A percentile compares a stretch with the other conserved stretches of the same genome.
phyloP scores from a whole-genome alignment of 2,888 invertebrate species.

The Tachina fera region DNA sequence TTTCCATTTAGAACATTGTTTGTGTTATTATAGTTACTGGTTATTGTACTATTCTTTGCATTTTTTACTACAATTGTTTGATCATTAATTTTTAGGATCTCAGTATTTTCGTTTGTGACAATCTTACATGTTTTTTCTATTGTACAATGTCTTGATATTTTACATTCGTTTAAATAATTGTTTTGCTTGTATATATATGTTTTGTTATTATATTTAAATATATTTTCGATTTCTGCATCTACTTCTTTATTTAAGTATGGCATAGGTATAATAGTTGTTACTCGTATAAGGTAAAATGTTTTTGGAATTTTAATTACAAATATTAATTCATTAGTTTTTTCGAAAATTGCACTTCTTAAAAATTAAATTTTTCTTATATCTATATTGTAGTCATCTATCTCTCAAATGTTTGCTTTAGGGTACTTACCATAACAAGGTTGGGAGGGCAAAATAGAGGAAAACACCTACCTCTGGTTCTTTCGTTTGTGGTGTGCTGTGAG shows the following conservation, averaged over 20 bases:
- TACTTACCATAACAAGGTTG: too few species aligned
- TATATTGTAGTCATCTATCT: too few species aligned
- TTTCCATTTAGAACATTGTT: conserved; percentile 2
- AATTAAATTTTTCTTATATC: too few species aligned
- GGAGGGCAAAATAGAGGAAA: too few species aligned
- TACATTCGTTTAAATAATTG: conserved; percentile 18
- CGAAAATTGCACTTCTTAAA: too few species aligned
- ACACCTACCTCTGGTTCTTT: too few species aligned
- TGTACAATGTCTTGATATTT: conserved; percentile 17
- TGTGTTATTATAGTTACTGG: neutral
- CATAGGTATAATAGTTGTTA: conserved; percentile 11
- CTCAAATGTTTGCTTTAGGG: too few species aligned
- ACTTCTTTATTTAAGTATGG: conserved; percentile 4
- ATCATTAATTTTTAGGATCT: neutral
- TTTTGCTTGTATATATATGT: neutral
- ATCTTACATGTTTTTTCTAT: conserved; percentile 15
- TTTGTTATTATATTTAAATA: too few species aligned
- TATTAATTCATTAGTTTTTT: conserved; percentile 4
- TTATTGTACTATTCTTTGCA: neutral
- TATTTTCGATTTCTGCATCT: neutral
- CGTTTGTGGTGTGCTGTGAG: too few species aligned
- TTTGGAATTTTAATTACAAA: conserved; percentile 12
- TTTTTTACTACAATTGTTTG: neutral
- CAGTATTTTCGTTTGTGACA: conserved; percentile 3
- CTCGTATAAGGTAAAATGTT: conserved; percentile 1